Conservation (phyloP, 2,797 vertebrate species). For the Falco rusticolus region DNA sequence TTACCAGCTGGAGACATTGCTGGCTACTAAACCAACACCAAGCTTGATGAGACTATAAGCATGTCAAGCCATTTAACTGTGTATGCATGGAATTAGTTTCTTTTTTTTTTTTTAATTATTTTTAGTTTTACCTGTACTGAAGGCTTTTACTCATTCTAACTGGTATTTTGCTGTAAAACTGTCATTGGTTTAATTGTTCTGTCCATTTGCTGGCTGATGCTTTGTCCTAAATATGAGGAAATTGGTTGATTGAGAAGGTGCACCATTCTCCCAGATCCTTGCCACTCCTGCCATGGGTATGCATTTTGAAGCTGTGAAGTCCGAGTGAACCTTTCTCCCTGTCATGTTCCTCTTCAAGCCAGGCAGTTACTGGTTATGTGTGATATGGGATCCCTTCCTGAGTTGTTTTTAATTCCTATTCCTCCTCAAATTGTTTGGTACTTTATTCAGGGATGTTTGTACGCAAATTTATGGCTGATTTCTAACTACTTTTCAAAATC, state of each 20-base stretch:
- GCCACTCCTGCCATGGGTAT: background rate
- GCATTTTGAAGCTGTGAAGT: constrained; percentile 28
- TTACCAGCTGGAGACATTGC: constrained; percentile 18
- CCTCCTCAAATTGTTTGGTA: background rate
- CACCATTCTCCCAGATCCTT: constrained; percentile 12
- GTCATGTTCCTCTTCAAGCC: background rate
- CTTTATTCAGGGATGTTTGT: constrained; percentile 20
- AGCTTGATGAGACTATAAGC: constrained; percentile 69
- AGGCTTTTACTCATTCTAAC: constrained; percentile 76
- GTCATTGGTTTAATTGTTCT: constrained; percentile 76
- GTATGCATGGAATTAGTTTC: constrained; percentile 76
- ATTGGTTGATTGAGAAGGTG: constrained; percentile 53
- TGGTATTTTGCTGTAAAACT: constrained; percentile 80
- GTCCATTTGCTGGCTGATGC: constrained; percentile 63
- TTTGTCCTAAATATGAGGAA: constrained; percentile 60
- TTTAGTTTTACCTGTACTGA: constrained; percentile 67
- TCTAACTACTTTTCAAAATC: background rate
- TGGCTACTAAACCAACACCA: constrained; percentile 63
- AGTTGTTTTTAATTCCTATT: constrained; percentile 3
- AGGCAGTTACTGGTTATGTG: background rate
- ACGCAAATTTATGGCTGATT: background rate
- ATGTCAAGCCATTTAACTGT: constrained; percentile 73
- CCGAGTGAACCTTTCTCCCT: background rate
- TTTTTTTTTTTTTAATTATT: constrained; percentile 29
- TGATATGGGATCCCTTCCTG: background rate